Conservation (phyloP, 2,797 vertebrate species). For the Chromis chromis region DNA sequence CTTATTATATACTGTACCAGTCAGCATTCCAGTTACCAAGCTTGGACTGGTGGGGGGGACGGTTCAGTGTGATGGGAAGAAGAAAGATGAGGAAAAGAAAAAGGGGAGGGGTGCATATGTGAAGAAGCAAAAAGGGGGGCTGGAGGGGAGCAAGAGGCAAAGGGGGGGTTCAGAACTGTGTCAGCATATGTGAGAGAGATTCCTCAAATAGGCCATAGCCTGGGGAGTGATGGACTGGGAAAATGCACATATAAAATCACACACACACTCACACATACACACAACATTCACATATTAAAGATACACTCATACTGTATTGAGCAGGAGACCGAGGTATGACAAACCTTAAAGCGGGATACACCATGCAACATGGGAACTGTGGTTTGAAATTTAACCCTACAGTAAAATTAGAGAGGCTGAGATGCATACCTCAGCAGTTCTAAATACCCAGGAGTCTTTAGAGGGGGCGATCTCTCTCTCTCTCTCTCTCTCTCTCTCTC, state of each 20-base stretch:
- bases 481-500: constrained; percentile 11
- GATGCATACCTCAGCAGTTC: constrained; percentile 76
- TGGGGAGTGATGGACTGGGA: constrained; percentile 68
- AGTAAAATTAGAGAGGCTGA: constrained; percentile 83
- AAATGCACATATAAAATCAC: constrained; percentile 39
- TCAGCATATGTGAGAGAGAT: constrained; percentile 78
- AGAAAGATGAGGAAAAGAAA: constrained; percentile 42
- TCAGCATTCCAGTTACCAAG: constrained; percentile 65
- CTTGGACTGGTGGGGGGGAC: constrained; percentile 12
- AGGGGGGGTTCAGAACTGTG: constrained; percentile 63
- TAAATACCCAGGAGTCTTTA: constrained; percentile 72
- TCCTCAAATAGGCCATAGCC: constrained; percentile 78
- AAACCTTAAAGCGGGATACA: constrained; percentile 64
- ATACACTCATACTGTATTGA: constrained; percentile 26
- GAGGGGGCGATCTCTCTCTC: constrained; percentile 37
- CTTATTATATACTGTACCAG: constrained; percentile 60
- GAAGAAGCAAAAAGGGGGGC: constrained; percentile 21
- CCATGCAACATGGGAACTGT: constrained; percentile 36
- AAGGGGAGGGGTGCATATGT: constrained; percentile 1
- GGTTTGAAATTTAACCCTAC: constrained; percentile 82
- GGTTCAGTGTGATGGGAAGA: constrained; percentile 33
- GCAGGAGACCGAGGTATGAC: constrained; percentile 20
- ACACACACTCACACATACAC: constrained; percentile 38
- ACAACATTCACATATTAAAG: constrained; percentile 24
- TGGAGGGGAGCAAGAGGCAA: constrained; percentile 15